phyloP scores from a whole-genome alignment of 1,140 invertebrate species.

The Tetramorium parvispinum region DNA sequence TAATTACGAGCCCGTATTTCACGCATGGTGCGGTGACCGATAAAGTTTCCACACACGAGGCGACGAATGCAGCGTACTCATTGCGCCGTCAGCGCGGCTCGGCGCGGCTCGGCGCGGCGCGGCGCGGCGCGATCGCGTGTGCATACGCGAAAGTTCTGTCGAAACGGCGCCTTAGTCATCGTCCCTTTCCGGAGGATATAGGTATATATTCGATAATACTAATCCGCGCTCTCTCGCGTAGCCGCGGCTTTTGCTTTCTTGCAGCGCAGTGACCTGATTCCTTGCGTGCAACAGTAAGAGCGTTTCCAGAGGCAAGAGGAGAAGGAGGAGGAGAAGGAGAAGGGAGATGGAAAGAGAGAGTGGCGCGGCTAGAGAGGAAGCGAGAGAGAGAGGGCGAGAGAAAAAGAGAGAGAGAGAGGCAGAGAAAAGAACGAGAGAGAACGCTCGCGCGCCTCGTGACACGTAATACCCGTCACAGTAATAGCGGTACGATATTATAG shows the following conservation, averaged over 20 bases:
- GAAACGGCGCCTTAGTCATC: conserved; percentile 76
- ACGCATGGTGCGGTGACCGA: not conserved
- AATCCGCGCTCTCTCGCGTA: conserved; percentile 80
- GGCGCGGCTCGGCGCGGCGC: conserved; percentile 39
- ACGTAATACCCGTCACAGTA: conserved; percentile 85
- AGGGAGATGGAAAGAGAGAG: conserved; percentile 75
- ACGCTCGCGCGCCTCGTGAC: conserved; percentile 78
- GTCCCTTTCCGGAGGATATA: conserved; percentile 77
- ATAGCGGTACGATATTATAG: conserved; percentile 85
- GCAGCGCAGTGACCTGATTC: conserved; percentile 86
- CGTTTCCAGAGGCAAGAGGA: conserved; percentile 78
- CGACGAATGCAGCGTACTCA: not conserved
- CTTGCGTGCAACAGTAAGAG: conserved; percentile 83
- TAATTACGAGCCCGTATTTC: conserved; percentile 24
- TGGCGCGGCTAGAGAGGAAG: conserved; percentile 58
- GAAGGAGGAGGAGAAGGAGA: conserved; percentile 74
- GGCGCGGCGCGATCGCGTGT: conserved; percentile 45
- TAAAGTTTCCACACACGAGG: conserved; percentile 35
- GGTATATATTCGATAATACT: conserved; percentile 82
- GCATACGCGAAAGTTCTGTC: conserved; percentile 74
- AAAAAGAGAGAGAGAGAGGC: conserved; percentile 32
- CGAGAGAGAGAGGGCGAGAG: conserved; percentile 63
- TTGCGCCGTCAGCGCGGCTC: conserved; percentile 13
- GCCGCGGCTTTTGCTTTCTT: conserved; percentile 83
- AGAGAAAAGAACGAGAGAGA: conserved; percentile 71